Base-by-base conservation (phyloP, 2,797 vertebrate species). In the Periparus ater region DNA sequence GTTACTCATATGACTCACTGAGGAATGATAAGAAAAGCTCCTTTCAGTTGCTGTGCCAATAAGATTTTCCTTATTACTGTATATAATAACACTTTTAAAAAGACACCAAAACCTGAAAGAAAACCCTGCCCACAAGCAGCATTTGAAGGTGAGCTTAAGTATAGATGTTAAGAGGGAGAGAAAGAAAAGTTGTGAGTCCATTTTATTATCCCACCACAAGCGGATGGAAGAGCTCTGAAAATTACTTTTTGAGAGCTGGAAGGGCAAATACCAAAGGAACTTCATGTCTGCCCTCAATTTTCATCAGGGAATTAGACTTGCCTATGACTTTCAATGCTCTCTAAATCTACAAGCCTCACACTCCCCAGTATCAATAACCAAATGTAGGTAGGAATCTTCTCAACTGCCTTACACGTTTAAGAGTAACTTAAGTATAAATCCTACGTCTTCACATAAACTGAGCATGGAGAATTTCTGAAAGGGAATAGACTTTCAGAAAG, bases 191-290 rank as follows among this genome's bases (percentile, higher is more conserved):
- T 25, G 29, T 23, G 22, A 70, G 92, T 85, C 38, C 15, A 38
- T 90, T 95, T 94, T 94, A 63, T 93, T 91, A 84, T 81, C 88
- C 92, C 53, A 93, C 80, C 85, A 93, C 83, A 90, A 94, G 93
- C 94, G 88, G 77, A 96, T 94, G 53, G 80, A 96, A 95, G 90
- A 78, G 70, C n/a, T 90, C 85, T 96, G 91, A 91, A 93, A 91
- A 94, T 88, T 91, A 50, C n/a, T 70, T 78, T 75, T 62, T 13
- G 21, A 18, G 63, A 84, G 20, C 29, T 42, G 29, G 32, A 79
- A 84, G 70, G 70, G 51, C 51, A 95, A 85, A 90, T 81, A 51
- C 11, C 32, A 84, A 79, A 67, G 19, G 13, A 66, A 40, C 11
- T 57, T 84, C 1, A 1, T 18, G 29, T 17, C 23, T 66, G 14